Evolutionary conservation across 1,140 invertebrate species (phyloP), one percentile per base, ranked within the genome.

Genomic region (Megathymus violae): DNA sequence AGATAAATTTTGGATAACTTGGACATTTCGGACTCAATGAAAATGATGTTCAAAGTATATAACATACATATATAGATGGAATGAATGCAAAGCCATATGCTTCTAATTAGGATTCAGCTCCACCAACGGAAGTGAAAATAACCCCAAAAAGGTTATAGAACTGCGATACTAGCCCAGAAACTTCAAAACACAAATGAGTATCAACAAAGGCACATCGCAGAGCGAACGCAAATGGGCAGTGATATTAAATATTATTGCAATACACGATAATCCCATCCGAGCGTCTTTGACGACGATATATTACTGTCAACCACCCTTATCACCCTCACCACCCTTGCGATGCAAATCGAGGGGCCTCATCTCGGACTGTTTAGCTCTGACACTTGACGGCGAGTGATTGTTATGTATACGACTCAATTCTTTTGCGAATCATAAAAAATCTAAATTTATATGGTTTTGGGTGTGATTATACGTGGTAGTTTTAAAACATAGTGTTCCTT

Each of bases 251-350:
- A 52, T 52, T 40, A 52, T 52, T 22, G 34, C 50, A 40, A 59
- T 66, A 76, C 73, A 80, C 40, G 52, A 64, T 62, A 70, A 77
- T 70, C 60, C 72, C 78, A 75, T 76, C 54, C 60, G n/a, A 38
- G 62, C 54, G 63, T 76, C 71, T 69, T 74, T 71, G 71, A 77
- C 71, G 66, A 66, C 67, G 44, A 84, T 82, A 84, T 80, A 78
- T 83, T 78, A 80, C 77, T 69, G 73, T 78, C 75, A 76, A 52
- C 50, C 50, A 22, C 50, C 50, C 50, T n/a, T 19, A 38, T 14
- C 48, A 38, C 31, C 50, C 34, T 31, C 52, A 47, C 50, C 40
- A 67, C 69, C 77, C 71, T 67, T 19, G 52, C 79, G 7, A 83
- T 80, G 82, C 82, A 82, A 82, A 85, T 80, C 51, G 62, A 64